Evolutionary conservation across 53 echinoderm and acorn worm genomes (phyloP).

Genomic region (Temnopleurus reevesii): DNA sequence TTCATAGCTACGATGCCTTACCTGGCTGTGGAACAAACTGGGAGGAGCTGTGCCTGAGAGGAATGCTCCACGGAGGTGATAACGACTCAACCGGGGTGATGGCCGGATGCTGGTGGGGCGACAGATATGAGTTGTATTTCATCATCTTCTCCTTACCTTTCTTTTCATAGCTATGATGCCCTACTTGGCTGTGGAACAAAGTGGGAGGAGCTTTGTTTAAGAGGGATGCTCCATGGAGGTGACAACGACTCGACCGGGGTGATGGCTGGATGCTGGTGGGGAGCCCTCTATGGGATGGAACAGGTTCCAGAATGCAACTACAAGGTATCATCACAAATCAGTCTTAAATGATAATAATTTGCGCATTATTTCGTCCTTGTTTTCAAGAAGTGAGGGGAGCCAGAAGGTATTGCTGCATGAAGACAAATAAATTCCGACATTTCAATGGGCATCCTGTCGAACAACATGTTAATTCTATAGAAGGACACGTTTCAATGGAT

Average conservation of each 20-base stretch:
- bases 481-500: no score
- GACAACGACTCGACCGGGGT: conserved; percentile 90
- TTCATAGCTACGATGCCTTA: conserved; percentile 85
- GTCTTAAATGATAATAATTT: not conserved
- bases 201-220: conserved; percentile 82
- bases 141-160: not conserved
- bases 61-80: conserved; percentile 90
- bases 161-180: conserved; percentile 75
- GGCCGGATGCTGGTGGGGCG: conserved; percentile 86
- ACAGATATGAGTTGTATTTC: not conserved
- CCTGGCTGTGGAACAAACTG: conserved; percentile 80
- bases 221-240: conserved; percentile 82
- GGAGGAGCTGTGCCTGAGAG: conserved; percentile 84
- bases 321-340: conserved; percentile 55
- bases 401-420: no score
- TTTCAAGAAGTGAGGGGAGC: no score
- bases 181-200: conserved; percentile 76
- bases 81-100: conserved; percentile 93
- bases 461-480: no score
- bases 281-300: conserved; percentile 78
- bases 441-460: no score
- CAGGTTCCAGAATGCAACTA: conserved; percentile 79
- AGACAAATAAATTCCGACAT: no score
- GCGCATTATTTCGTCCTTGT: no score
- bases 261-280: conserved; percentile 89